Conservation (phyloP, 1,140 invertebrate species). For the Neelides sp. region DNA sequence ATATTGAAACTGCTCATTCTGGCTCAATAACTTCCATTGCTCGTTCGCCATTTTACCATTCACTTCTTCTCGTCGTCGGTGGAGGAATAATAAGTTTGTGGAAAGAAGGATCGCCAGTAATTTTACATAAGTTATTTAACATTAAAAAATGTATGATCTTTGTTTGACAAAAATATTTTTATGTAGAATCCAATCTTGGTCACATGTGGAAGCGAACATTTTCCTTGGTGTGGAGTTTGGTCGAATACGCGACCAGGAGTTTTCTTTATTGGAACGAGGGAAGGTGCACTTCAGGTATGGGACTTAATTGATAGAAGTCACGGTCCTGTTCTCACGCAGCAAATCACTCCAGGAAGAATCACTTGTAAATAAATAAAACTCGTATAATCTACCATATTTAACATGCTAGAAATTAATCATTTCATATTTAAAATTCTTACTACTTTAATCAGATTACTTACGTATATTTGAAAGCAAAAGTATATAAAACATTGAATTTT, state of each 20-base stretch:
- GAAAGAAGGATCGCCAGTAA: constrained; percentile 25
- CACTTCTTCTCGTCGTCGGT: constrained; percentile 39
- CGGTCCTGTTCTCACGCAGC: constrained; percentile 33
- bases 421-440: too few species aligned
- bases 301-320: constrained; percentile 40
- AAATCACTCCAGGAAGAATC: constrained; percentile 19
- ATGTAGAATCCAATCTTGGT: constrained; percentile 18
- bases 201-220: constrained; percentile 12
- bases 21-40: constrained; percentile 36
- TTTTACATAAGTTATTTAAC: not conserved
- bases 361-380: constrained; percentile 3
- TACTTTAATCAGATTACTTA: too few species aligned
- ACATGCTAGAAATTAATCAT: not conserved
- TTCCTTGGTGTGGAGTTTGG: constrained; percentile 25
- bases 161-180: not conserved
- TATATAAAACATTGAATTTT: too few species aligned
- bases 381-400: not conserved
- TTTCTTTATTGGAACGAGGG: constrained; percentile 39
- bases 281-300: constrained; percentile 42
- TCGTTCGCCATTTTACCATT: constrained; percentile 39
- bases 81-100: constrained; percentile 37
- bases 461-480: too few species aligned
- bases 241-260: constrained; percentile 32
- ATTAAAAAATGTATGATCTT: not conserved
- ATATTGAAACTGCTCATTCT: constrained; percentile 32